A percentile compares a stretch with the other conserved stretches of the same genome.
phyloP scores from a whole-genome alignment of 2,888 invertebrate genomes.

The Epistrophe eligans region DNA sequence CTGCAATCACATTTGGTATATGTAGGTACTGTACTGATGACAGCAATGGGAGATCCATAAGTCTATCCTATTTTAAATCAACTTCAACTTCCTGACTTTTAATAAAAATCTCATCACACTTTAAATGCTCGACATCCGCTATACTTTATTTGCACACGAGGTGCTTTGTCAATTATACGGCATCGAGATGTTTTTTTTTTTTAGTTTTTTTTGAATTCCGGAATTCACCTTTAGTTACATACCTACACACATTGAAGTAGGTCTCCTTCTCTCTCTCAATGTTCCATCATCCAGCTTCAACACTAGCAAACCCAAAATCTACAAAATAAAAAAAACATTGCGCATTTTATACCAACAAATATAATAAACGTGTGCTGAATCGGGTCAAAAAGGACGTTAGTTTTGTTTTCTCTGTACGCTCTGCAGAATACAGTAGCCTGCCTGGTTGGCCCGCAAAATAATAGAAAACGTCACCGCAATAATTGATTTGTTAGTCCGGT shows the following conservation, averaged over 20 bases:
- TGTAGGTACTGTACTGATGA: not conserved
- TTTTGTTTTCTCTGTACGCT: conserved; percentile 1
- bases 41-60: not conserved
- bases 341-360: conserved; percentile 8
- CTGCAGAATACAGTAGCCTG: not conserved
- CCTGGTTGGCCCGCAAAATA: conserved; percentile 53
- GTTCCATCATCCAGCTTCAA: not conserved
- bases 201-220: not conserved
- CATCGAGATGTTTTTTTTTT: conserved; percentile 14
- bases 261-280: not conserved
- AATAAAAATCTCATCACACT: conserved; percentile 61
- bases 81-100: conserved; percentile 40
- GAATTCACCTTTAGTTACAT: conserved; percentile 44
- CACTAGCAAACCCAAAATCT: not conserved
- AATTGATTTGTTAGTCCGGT: conserved; percentile 66
- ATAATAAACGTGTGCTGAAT: conserved; percentile 45
- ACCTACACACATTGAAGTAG: not conserved
- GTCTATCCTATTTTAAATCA: conserved; percentile 37
- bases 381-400: conserved; percentile 56
- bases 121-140: conserved; percentile 47
- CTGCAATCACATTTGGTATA: conserved; percentile 16
- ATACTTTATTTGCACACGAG: conserved; percentile 52
- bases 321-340: not conserved
- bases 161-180: conserved; percentile 47
- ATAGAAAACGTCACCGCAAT: conserved; percentile 67